These are phyloP conservation scores for Pemphigus obesinymphae DNA, from an alignment of 1,140 invertebrate species.

Conservation along the genomic window DNA sequence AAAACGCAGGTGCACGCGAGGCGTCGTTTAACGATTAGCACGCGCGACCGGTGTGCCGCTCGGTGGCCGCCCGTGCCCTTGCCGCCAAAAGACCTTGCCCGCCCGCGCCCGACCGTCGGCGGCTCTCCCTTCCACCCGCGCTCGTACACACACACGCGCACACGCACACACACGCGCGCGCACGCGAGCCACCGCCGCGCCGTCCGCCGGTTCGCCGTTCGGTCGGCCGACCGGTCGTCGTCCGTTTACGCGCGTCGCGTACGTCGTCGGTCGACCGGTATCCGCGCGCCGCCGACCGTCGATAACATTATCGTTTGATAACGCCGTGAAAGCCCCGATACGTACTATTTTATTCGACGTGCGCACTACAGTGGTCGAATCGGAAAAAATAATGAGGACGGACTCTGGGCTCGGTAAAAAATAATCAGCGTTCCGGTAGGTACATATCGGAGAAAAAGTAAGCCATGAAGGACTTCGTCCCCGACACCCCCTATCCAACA, in stretches of 20 bases:
- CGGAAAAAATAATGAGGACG: too few relatives aligned
- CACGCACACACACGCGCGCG: too few relatives aligned
- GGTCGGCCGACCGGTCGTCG: background rate
- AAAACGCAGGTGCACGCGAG: background rate
- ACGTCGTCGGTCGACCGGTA: background rate
- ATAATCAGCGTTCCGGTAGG: too few relatives aligned
- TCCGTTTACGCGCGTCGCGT: background rate
- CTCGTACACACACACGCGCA: too few relatives aligned
- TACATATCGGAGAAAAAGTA: too few relatives aligned
- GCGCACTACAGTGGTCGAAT: too few relatives aligned
- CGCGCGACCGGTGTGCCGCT: constrained; percentile 2
- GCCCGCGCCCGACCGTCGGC: background rate
- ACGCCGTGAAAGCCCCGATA: too few relatives aligned
- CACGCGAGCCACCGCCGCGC: background rate
- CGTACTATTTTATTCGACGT: too few relatives aligned
- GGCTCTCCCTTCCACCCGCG: background rate
- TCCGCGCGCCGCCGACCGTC: background rate
- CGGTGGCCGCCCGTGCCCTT: background rate
- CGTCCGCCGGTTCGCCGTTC: background rate
- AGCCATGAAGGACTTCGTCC: too few relatives aligned
- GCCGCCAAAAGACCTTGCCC: constrained; percentile 10
- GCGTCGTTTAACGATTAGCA: constrained; percentile 23
- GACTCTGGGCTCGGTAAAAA: too few relatives aligned
- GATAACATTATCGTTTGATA: too few relatives aligned
- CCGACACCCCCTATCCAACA: too few relatives aligned